Percentiles rank a stretch among this genome's conserved stretches.
phyloP scores from a whole-genome alignment of 2,888 invertebrate genomes.

The Selenia dentaria region DNA sequence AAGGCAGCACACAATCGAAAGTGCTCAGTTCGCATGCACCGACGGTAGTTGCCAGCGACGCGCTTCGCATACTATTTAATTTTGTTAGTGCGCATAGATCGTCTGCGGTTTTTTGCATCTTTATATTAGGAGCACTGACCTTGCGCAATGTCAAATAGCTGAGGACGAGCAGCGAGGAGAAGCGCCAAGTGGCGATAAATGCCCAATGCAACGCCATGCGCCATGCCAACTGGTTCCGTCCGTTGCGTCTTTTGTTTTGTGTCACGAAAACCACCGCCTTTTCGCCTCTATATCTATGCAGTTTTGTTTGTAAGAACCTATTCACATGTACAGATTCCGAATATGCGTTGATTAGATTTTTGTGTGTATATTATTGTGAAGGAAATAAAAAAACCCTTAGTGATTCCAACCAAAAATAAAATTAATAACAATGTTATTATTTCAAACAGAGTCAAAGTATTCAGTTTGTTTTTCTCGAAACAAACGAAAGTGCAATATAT shows the following conservation, averaged over 20 bases:
- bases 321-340: too few species aligned
- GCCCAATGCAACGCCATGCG: slow-evolving; percentile 53
- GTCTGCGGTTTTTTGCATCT: slow-evolving; percentile 67
- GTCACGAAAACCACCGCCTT: slow-evolving; percentile 53
- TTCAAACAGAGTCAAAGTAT: slow-evolving; percentile 27
- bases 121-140: slow-evolving; percentile 82
- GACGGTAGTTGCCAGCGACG: slow-evolving; percentile 49
- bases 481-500: slow-evolving; percentile 55
- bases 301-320: too few species aligned
- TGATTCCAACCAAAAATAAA: too few species aligned
- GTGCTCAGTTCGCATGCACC: slow-evolving; percentile 70
- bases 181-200: slow-evolving; percentile 58
- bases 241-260: slow-evolving; percentile 55
- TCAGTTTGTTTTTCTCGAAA: slow-evolving; percentile 49
- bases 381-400: too few species aligned
- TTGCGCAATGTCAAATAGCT: slow-evolving; percentile 84
- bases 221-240: slow-evolving; percentile 59
- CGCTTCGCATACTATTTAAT: slow-evolving; percentile 55
- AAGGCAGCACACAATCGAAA: slow-evolving; percentile 61
- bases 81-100: slow-evolving; percentile 23
- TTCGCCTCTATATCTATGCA: slow-evolving; percentile 24
- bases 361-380: too few species aligned
- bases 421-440: slow-evolving; percentile 16
- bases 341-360: too few species aligned
- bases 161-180: slow-evolving; percentile 49